Evolutionary conservation across 2,113 vertebrate genomes (phyloP).

Genomic region (Epinephelus lanceolatus): DNA sequence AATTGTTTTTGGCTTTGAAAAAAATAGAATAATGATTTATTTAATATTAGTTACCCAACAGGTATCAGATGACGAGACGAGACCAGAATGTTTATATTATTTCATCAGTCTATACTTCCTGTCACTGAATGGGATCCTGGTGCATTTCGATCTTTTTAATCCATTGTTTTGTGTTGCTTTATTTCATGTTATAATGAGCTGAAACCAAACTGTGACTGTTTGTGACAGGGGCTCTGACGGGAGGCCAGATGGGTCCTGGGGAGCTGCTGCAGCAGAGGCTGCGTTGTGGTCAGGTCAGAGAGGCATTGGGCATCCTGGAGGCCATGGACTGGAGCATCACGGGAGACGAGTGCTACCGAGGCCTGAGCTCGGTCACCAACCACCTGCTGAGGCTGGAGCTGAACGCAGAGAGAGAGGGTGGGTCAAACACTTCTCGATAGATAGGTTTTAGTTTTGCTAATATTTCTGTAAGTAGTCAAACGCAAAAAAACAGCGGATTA

Average conservation of each 20-base stretch:
- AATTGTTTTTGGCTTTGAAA: neutral
- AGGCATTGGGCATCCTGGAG: conserved; percentile 90
- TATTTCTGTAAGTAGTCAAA: neutral
- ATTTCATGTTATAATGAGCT: neutral
- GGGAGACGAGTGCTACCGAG: conserved; percentile 87
- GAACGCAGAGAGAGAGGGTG: conserved; percentile 87
- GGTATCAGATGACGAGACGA: neutral
- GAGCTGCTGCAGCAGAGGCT: conserved; percentile 92
- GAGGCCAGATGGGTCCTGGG: conserved; percentile 85
- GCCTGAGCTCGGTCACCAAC: conserved; percentile 90
- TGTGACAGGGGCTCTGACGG: conserved; percentile 87
- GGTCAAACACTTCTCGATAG: neutral
- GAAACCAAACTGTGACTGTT: neutral
- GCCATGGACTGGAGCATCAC: conserved; percentile 93
- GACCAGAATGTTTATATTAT: neutral
- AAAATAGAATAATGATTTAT: neutral
- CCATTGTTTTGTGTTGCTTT: neutral
- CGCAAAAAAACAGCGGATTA: neutral
- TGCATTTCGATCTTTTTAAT: neutral
- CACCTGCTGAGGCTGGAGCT: conserved; percentile 93
- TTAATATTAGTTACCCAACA: neutral
- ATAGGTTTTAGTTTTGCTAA: neutral
- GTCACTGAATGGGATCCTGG: neutral
- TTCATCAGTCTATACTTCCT: neutral
- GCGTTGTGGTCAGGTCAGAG: conserved; percentile 84